Evolutionary conservation across 2,113 vertebrate genomes (phyloP).

Genomic region (Tachysurus fulvidraco): DNA sequence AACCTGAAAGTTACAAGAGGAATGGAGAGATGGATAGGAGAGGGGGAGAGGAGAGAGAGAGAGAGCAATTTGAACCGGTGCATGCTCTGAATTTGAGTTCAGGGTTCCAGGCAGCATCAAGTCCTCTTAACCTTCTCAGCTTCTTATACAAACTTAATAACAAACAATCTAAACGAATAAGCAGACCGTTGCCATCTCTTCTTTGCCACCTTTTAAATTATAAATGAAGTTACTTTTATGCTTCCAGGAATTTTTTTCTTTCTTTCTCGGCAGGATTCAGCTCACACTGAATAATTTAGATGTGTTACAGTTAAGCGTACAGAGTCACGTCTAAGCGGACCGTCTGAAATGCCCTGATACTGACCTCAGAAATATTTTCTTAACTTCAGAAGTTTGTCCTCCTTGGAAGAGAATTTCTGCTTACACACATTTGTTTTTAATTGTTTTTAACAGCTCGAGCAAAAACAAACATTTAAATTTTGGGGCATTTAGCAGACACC

Average conservation of each 20-base stretch:
- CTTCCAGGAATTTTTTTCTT: not conserved
- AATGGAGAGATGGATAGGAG: not conserved
- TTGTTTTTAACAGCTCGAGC: not conserved
- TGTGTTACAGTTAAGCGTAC: not conserved
- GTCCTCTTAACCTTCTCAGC: not conserved
- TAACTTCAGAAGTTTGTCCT: not conserved
- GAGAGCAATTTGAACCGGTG: not conserved
- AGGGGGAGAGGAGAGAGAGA: too few relatives aligned
- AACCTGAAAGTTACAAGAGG: not conserved
- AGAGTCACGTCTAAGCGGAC: not conserved
- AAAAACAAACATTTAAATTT: not conserved
- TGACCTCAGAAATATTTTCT: not conserved
- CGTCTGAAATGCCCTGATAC: too few relatives aligned
- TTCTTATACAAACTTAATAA: not conserved
- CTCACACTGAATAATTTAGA: slow-evolving; percentile 16
- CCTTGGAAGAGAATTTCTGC: not conserved
- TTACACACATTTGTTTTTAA: not conserved
- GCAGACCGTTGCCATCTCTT: too few relatives aligned
- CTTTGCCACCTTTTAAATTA: not conserved
- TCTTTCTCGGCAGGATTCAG: not conserved
- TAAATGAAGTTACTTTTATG: not conserved
- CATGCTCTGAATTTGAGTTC: not conserved
- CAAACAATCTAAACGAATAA: not conserved
- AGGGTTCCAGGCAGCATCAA: not conserved
- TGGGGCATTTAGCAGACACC: too few relatives aligned